Evolutionary conservation across 37 sponge, comb jelly and placozoan species (phyloP).

Genomic region (Ephydatia muelleri): DNA sequence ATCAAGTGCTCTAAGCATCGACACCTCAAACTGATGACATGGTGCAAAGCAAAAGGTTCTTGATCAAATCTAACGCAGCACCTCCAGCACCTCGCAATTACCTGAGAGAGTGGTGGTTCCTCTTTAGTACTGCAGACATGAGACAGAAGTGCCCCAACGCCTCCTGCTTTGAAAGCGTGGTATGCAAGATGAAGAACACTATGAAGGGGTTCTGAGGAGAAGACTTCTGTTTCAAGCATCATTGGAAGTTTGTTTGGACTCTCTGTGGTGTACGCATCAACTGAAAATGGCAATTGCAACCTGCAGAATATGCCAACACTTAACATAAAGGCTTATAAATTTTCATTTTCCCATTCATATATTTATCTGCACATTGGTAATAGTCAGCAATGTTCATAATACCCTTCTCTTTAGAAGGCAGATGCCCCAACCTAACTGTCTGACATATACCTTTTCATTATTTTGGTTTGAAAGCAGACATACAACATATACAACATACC

Average conservation of each 20-base stretch:
- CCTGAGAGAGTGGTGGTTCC: not conserved
- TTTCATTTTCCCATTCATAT: not conserved
- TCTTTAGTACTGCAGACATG: not conserved
- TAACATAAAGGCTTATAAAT: not conserved
- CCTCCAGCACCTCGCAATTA: not conserved
- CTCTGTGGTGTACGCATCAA: slow-evolving; percentile 19
- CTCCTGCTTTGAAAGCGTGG: slow-evolving; percentile 23
- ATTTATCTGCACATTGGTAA: not conserved
- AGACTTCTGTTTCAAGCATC: slow-evolving; percentile 25
- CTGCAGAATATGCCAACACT: slow-evolving; percentile 19
- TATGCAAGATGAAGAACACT: slow-evolving; percentile 63
- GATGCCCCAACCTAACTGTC: no score
- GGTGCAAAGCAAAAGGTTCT: not conserved
- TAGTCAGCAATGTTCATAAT: no score
- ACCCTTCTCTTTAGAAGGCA: no score
- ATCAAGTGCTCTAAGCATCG: not conserved
- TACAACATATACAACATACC: no score
- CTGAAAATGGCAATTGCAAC: slow-evolving; percentile 64
- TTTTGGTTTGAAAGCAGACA: no score
- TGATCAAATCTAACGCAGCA: not conserved
- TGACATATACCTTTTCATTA: no score
- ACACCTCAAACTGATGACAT: not conserved
- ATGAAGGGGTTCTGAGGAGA: slow-evolving; percentile 37
- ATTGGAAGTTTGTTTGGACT: slow-evolving; percentile 29
- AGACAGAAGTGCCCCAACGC: slow-evolving; percentile 11